Percentiles rank a stretch among this genome's conserved stretches.
Conservation (phyloP, 2,888 invertebrate genomes). For the Zeuzera pyrina region DNA sequence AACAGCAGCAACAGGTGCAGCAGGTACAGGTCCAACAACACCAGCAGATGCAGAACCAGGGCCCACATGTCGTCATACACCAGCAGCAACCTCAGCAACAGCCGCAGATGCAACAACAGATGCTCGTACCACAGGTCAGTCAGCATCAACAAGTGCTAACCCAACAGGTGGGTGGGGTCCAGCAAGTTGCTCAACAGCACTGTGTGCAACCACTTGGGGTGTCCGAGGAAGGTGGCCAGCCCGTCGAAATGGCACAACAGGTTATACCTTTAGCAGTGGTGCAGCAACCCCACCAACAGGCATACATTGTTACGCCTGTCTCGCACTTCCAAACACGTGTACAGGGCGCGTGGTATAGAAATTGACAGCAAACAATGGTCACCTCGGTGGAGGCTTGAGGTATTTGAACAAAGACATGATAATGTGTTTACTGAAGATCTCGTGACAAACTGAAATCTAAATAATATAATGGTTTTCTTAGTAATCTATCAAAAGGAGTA, state of each 20-base stretch:
- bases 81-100: conserved; percentile 27
- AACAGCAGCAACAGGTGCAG: conserved; percentile 55
- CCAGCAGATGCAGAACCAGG: conserved; percentile 23
- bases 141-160: conserved; percentile 66
- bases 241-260: conserved; percentile 75
- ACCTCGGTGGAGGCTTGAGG: no score
- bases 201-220: conserved; percentile 65
- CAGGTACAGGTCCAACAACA: conserved; percentile 60
- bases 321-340: conserved; percentile 77
- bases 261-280: conserved; percentile 77
- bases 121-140: conserved; percentile 64
- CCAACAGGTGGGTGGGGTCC: conserved; percentile 52
- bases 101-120: conserved; percentile 62
- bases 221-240: conserved; percentile 64
- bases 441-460: no score
- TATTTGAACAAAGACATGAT: no score
- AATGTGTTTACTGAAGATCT: no score
- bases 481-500: no score
- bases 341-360: conserved; percentile 73
- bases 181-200: conserved; percentile 62
- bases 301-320: conserved; percentile 77
- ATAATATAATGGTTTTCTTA: no score
- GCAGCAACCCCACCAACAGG: conserved; percentile 76
- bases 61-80: conserved; percentile 26
- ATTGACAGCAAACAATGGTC: conserved; percentile 40